These are phyloP conservation scores for Ptycholaimellus sp. DNA, from an alignment of 2,888 invertebrate species.

Conservation along the genomic window DNA sequence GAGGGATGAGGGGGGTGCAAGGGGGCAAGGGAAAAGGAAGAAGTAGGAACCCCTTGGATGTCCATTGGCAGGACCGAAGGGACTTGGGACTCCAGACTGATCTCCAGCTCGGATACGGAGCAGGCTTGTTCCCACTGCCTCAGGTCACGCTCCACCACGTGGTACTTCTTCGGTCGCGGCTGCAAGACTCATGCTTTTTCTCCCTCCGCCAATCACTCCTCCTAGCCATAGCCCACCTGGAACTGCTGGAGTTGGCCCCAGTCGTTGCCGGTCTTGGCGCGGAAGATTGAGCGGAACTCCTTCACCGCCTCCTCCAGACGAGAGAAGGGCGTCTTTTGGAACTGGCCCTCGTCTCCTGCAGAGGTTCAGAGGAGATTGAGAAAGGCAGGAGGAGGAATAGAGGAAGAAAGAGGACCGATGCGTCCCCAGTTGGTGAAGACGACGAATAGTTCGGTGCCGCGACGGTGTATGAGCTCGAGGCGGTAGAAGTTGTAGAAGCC, in stretches of 20 bases:
- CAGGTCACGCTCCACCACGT: slow-evolving; percentile 27
- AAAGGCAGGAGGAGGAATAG: too few species aligned
- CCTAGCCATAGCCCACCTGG: not conserved
- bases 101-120: slow-evolving; percentile 16
- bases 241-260: slow-evolving; percentile 19
- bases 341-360: slow-evolving; percentile 27
- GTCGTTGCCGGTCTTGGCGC: slow-evolving; percentile 32
- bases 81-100: slow-evolving; percentile 24
- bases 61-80: slow-evolving; percentile 24
- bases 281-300: slow-evolving; percentile 34
- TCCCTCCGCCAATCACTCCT: slow-evolving; percentile 9
- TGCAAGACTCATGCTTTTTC: slow-evolving; percentile 10
- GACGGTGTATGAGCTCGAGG: slow-evolving; percentile 32
- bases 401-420: too few species aligned
- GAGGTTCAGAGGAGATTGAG: too few species aligned
- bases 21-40: too few species aligned
- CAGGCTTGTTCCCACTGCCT: slow-evolving; percentile 10
- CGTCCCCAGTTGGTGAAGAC: slow-evolving; percentile 36
- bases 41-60: slow-evolving; percentile 22
- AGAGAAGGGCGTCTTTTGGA: slow-evolving; percentile 32
- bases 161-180: slow-evolving; percentile 30
- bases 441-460: slow-evolving; percentile 29
- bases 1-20: too few species aligned
- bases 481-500: slow-evolving; percentile 36
- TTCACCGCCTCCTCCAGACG: slow-evolving; percentile 29